A percentile compares a stretch with the other conserved stretches of the same genome.
These are phyloP conservation scores for Arctocebus calabarensis DNA, from an alignment of 2,797 vertebrate genomes.

Conservation along the genomic window DNA sequence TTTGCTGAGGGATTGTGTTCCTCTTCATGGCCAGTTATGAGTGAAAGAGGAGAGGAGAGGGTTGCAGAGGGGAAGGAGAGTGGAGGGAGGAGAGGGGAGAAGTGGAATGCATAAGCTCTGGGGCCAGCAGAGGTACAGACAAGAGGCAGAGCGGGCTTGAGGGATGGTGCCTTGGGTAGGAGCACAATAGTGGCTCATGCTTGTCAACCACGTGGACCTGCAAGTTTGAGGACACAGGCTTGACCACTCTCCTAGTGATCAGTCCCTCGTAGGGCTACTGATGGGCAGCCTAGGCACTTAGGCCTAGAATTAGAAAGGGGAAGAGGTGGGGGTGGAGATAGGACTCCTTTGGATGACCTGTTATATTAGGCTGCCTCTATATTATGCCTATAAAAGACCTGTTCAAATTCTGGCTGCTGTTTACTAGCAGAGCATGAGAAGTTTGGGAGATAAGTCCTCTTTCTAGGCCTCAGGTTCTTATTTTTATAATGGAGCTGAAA, in stretches of 20 bases:
- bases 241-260: background rate
- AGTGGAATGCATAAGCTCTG: background rate
- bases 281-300: background rate
- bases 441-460: conserved; percentile 61
- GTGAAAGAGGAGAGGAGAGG: background rate
- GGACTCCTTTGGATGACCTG: background rate
- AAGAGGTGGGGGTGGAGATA: background rate
- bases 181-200: background rate
- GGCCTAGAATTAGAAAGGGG: background rate
- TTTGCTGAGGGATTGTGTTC: background rate
- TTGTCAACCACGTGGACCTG: background rate
- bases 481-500: background rate
- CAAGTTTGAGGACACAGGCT: background rate
- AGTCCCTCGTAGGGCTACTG: background rate
- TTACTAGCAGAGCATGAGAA: conserved; percentile 88
- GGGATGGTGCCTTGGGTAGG: background rate
- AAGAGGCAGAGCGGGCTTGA: background rate
- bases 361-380: background rate
- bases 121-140: background rate
- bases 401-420: background rate
- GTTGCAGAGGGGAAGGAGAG: background rate
- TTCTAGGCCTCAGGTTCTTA: background rate
- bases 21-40: background rate
- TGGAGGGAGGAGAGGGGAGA: background rate
- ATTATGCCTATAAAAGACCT: background rate